Conservation (phyloP, 2,888 invertebrate species). For the Autographa pulchrina region DNA sequence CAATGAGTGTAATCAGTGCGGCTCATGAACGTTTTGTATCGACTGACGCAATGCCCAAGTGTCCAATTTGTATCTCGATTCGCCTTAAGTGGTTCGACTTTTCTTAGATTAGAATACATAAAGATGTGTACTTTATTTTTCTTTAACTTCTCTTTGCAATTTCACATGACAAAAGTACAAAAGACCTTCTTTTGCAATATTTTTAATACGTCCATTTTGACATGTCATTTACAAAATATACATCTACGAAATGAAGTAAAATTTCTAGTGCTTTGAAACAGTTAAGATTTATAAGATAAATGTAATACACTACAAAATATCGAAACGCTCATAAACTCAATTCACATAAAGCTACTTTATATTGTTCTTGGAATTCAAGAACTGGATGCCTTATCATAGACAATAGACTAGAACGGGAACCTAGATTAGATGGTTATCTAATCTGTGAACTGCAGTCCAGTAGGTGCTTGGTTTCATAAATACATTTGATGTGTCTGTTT, state of each 20-base stretch:
- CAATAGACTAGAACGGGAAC: constrained; percentile 24
- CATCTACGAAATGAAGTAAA: neutral
- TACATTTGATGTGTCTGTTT: neutral
- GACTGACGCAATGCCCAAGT: constrained; percentile 85
- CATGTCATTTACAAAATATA: neutral
- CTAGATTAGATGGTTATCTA: constrained; percentile 41
- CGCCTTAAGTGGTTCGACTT: constrained; percentile 85
- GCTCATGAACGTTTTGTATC: constrained; percentile 79
- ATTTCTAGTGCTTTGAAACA: neutral
- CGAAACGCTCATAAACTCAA: neutral
- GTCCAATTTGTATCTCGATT: constrained; percentile 86
- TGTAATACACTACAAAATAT: neutral
- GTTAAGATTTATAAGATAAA: neutral
- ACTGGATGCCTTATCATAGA: constrained; percentile 8
- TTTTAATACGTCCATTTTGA: no score
- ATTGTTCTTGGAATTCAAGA: constrained; percentile 18
- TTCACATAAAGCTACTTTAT: neutral
- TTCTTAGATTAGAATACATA: constrained; percentile 81
- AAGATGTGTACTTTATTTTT: constrained; percentile 56
- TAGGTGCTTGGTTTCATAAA: neutral
- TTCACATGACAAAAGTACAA: neutral
- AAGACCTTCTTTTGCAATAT: no score
- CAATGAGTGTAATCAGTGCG: constrained; percentile 84
- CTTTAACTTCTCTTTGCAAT: constrained; percentile 22
- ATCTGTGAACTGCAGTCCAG: constrained; percentile 11